phyloP scores from a whole-genome alignment of 2,113 vertebrate species.

The Turdus rufiventris region DNA sequence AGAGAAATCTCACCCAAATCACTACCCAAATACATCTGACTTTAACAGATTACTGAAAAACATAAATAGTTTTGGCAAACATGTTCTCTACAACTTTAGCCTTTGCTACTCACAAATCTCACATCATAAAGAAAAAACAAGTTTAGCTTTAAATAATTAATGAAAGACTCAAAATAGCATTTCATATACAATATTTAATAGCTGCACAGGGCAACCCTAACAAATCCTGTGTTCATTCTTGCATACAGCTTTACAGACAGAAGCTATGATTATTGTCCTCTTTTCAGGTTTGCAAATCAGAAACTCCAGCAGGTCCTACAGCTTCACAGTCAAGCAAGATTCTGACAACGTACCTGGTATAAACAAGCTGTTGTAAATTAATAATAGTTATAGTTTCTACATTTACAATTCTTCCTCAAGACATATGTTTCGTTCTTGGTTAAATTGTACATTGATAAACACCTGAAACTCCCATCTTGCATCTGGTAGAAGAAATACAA shows the following conservation, averaged over 20 bases:
- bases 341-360: neutral
- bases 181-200: constrained; percentile 11
- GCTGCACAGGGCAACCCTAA: neutral
- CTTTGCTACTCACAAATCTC: neutral
- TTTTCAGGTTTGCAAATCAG: neutral
- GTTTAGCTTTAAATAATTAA: constrained; percentile 19
- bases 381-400: neutral
- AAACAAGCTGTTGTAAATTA: neutral
- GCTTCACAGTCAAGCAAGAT: neutral
- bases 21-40: neutral
- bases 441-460: neutral
- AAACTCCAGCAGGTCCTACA: neutral
- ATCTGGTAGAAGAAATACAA: neutral
- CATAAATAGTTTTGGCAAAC: neutral
- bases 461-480: neutral
- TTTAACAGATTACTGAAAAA: neutral
- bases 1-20: neutral
- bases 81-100: neutral
- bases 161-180: neutral
- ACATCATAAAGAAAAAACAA: neutral
- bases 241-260: neutral
- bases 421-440: neutral
- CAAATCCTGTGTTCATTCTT: neutral
- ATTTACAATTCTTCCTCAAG: neutral
- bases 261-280: neutral